These are phyloP conservation scores for Griposia aprilina DNA, from an alignment of 2,888 invertebrate species.

Conservation along the genomic window DNA sequence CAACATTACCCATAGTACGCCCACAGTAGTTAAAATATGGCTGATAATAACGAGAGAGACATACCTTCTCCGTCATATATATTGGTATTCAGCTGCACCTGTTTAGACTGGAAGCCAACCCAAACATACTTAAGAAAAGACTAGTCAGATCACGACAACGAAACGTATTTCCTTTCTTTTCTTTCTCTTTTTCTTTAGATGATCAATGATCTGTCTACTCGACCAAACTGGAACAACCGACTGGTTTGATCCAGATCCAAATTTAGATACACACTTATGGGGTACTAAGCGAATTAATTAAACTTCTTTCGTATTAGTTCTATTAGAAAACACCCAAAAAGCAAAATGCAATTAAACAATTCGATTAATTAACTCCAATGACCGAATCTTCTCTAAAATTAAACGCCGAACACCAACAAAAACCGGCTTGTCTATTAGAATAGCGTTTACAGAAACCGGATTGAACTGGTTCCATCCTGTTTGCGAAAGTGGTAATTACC, in stretches of 20 bases:
- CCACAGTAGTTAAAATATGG: no score
- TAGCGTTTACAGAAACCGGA: conserved; percentile 65
- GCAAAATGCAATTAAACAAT: conserved; percentile 25
- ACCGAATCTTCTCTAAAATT: conserved; percentile 43
- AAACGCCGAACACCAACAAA: conserved; percentile 51
- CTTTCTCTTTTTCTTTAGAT: no score
- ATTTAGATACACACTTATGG: not conserved
- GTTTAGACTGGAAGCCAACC: not conserved
- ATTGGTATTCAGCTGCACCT: not conserved
- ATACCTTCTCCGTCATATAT: no score
- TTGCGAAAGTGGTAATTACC: conserved; percentile 74
- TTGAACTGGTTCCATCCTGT: conserved; percentile 69
- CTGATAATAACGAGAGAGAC: no score
- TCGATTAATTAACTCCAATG: conserved; percentile 48
- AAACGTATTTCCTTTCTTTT: no score
- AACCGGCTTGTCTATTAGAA: conserved; percentile 62
- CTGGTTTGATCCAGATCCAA: not conserved
- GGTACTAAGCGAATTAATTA: not conserved
- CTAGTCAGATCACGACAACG: not conserved
- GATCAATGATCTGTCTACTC: no score
- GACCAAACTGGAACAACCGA: no score
- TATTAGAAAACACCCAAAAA: conserved; percentile 3
- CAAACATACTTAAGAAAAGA: not conserved
- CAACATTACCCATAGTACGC: no score
- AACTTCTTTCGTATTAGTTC: not conserved